These are phyloP conservation scores for Jaculus jaculus DNA, from an alignment of 2,113 vertebrate species.

Conservation along the genomic window DNA sequence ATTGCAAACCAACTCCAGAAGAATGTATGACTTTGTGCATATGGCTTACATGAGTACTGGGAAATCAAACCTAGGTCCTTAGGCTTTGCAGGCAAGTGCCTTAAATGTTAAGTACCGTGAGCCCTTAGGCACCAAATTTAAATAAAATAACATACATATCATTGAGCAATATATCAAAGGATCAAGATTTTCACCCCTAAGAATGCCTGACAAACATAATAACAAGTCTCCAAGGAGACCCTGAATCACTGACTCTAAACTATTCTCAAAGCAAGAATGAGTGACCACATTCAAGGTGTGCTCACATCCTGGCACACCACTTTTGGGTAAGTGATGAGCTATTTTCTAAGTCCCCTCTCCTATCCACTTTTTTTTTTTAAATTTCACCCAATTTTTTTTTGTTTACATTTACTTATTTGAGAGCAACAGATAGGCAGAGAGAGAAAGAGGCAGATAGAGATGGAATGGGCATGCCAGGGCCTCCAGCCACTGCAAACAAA, in stretches of 20 bases:
- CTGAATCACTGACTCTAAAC: background rate
- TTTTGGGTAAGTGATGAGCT: background rate
- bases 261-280: background rate
- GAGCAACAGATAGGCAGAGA: too few species aligned
- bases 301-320: background rate
- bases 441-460: too few species aligned
- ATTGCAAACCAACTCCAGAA: too few species aligned
- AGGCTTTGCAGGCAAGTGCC: too few species aligned
- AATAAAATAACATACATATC: background rate
- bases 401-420: too few species aligned
- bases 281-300: background rate
- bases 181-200: background rate
- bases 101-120: too few species aligned
- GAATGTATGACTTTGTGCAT: too few species aligned
- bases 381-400: too few species aligned
- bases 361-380: slow-evolving; percentile 12
- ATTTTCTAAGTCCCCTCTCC: background rate
- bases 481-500: too few species aligned
- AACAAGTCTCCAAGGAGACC: background rate
- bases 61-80: too few species aligned
- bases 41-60: too few species aligned
- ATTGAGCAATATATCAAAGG: background rate
- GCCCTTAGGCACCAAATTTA: background rate
- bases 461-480: too few species aligned
- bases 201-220: background rate